Percentiles rank a stretch among this genome's conserved stretches.
phyloP scores from a whole-genome alignment of 2,888 invertebrate species.

The Agrochola circellaris region DNA sequence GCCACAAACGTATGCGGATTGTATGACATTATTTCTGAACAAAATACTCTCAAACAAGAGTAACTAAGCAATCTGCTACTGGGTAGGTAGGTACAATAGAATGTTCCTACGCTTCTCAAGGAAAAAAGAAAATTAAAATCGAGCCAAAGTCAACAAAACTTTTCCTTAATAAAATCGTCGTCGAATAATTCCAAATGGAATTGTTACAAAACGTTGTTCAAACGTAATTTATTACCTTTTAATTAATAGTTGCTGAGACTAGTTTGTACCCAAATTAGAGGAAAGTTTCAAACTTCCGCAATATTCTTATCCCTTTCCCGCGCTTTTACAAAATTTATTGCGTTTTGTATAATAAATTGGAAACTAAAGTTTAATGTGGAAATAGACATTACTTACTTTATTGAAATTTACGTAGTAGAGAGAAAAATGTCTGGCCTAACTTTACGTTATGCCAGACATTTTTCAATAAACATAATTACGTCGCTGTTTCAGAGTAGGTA shows the following conservation, averaged over 20 bases:
- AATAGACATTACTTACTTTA: slow-evolving; percentile 14
- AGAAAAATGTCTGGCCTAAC: neutral
- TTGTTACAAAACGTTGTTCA: slow-evolving; percentile 39
- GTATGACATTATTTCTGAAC: slow-evolving; percentile 26
- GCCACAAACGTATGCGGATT: slow-evolving; percentile 46
- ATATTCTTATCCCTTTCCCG: slow-evolving; percentile 73
- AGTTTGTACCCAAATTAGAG: slow-evolving; percentile 56
- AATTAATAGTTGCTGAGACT: slow-evolving; percentile 58
- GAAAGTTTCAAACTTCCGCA: slow-evolving; percentile 62
- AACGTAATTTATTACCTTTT: slow-evolving; percentile 59
- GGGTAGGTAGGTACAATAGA: neutral
- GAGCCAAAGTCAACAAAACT: slow-evolving; percentile 51
- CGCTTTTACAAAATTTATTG: slow-evolving; percentile 61
- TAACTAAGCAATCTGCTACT: neutral
- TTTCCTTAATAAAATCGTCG: slow-evolving; percentile 49
- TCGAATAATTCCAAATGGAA: slow-evolving; percentile 49
- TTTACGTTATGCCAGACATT: slow-evolving; percentile 22
- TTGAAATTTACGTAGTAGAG: neutral
- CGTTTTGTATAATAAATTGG: slow-evolving; percentile 27
- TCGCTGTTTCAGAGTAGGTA: neutral
- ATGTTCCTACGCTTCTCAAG: neutral
- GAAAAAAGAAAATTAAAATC: slow-evolving; percentile 37
- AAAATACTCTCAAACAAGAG: slow-evolving; percentile 2
- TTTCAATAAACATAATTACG: slow-evolving; percentile 40
- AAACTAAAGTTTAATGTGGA: slow-evolving; percentile 20